phyloP scores from a whole-genome alignment of 1,140 invertebrate species.

The Zophobas morio region DNA sequence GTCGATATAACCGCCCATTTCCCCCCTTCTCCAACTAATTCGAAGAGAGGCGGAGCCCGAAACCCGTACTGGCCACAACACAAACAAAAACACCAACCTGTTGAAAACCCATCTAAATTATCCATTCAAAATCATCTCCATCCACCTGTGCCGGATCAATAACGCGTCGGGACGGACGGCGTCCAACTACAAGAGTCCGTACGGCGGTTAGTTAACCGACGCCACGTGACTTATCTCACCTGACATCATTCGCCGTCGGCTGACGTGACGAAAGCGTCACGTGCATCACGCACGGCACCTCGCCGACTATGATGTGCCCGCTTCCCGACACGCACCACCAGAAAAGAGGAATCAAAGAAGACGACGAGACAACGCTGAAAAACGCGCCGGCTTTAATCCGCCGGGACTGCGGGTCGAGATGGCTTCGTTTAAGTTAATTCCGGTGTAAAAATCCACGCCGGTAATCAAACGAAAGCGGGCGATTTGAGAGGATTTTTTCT shows the following conservation, averaged over 20 bases:
- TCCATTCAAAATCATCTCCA: not conserved
- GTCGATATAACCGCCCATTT: no score
- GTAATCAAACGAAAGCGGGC: not conserved
- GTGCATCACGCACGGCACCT: not conserved
- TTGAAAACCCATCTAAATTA: not conserved
- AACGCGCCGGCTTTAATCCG: not conserved
- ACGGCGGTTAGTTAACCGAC: no score
- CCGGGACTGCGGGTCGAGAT: not conserved
- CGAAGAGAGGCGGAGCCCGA: no score
- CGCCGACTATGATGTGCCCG: no score
- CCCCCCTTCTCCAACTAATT: no score
- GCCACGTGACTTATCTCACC: not conserved
- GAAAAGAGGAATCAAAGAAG: no score
- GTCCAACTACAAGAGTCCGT: not conserved
- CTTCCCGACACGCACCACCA: no score
- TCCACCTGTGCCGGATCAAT: not conserved
- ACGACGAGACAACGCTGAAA: no score
- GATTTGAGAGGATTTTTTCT: not conserved
- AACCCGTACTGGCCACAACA: no score
- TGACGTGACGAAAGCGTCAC: not conserved
- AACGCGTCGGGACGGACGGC: not conserved
- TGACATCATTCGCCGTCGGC: not conserved
- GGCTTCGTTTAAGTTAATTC: constrained; percentile 1
- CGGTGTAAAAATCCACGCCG: not conserved
- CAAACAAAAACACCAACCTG: not conserved